These are phyloP conservation scores for Neodiprion lecontei DNA, from an alignment of 1,140 invertebrate species.

Conservation along the genomic window DNA sequence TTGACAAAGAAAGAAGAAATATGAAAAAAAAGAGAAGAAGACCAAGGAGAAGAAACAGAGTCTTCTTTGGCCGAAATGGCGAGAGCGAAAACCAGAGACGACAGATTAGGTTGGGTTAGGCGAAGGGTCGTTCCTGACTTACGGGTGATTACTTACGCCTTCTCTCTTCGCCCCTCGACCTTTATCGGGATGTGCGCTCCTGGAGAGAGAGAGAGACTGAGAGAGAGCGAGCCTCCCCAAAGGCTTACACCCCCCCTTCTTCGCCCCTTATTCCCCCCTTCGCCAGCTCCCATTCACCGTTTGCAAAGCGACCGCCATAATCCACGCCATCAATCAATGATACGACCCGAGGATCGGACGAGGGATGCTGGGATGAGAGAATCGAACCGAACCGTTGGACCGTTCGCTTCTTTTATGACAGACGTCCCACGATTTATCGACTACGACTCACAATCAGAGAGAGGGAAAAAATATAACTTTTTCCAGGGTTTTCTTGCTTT, in stretches of 20 bases:
- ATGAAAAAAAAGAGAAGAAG: background rate
- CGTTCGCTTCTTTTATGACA: too few relatives aligned
- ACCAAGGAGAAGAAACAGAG: background rate
- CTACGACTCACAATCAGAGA: too few relatives aligned
- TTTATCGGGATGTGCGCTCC: too few relatives aligned
- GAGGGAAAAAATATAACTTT: too few relatives aligned
- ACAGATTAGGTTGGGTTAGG: background rate
- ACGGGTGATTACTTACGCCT: slow-evolving; percentile 2
- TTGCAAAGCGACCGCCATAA: background rate
- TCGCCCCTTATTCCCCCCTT: background rate
- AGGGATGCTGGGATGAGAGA: too few relatives aligned
- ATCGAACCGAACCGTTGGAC: too few relatives aligned
- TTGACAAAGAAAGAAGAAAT: background rate
- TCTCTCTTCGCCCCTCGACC: background rate
- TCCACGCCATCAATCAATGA: background rate
- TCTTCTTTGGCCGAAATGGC: background rate
- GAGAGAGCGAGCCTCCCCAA: too few relatives aligned
- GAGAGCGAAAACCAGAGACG: background rate
- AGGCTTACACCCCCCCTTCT: too few relatives aligned
- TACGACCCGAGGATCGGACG: background rate
- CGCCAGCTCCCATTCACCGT: background rate
- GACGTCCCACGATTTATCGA: too few relatives aligned
- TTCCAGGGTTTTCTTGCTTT: too few relatives aligned
- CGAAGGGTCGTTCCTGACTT: background rate
- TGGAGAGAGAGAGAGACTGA: too few relatives aligned